Evolutionary conservation across 2,113 vertebrate species (phyloP).

Genomic region (Chunga burmeisteri): DNA sequence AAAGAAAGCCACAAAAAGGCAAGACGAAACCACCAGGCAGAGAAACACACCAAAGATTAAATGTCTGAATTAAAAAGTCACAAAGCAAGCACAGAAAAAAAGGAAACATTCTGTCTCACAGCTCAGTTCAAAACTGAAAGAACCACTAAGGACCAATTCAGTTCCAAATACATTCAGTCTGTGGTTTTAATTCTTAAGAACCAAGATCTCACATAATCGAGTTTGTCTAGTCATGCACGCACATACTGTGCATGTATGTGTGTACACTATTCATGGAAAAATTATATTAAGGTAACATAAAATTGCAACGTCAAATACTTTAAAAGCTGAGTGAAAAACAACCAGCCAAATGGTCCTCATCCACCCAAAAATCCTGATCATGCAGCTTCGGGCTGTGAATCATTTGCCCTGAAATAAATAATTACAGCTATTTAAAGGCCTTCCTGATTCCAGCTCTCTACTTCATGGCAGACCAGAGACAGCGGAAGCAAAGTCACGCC

Average conservation of each 20-base stretch:
- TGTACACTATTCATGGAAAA: background rate
- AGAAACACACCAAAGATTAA: background rate
- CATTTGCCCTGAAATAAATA: constrained; percentile 52
- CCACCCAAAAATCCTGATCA: background rate
- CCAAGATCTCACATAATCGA: background rate
- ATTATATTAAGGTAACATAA: background rate
- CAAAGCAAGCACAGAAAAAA: background rate
- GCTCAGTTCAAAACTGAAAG: background rate
- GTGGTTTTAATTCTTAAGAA: background rate
- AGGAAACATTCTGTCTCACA: background rate
- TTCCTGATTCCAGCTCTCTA: background rate
- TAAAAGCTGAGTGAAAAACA: background rate
- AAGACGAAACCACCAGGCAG: background rate
- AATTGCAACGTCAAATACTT: background rate
- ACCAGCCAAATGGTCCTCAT: background rate
- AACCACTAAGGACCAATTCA: background rate
- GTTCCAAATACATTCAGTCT: background rate
- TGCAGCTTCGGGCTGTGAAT: constrained; percentile 16
- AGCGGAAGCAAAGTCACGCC: background rate
- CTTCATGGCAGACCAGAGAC: background rate
- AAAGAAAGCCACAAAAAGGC: constrained; percentile 21
- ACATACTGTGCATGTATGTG: background rate
- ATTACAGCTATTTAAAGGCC: constrained; percentile 48
- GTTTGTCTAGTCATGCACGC: background rate
- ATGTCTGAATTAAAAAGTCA: background rate